Conservation (phyloP, 2,888 invertebrate genomes). For the Ochropleura plecta region DNA sequence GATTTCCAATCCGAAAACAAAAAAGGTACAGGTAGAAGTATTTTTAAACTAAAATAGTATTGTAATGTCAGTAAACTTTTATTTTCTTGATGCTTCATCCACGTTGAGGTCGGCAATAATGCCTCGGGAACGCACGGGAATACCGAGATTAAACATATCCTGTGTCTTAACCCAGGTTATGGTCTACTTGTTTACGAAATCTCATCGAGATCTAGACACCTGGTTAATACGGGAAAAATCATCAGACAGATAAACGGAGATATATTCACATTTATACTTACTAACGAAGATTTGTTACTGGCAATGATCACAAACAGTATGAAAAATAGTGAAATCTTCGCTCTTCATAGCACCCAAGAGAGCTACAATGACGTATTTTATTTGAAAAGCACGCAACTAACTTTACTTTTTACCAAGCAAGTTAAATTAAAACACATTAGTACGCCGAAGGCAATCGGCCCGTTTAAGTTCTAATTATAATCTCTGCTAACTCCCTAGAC, state of each 20-base stretch:
- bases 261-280: no score
- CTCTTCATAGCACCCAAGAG: conserved; percentile 20
- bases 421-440: conserved; percentile 48
- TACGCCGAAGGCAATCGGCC: conserved; percentile 38
- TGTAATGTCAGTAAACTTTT: neutral
- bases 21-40: no score
- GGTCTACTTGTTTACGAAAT: neutral
- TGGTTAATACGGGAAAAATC: neutral
- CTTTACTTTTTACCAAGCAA: conserved; percentile 27
- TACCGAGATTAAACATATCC: neutral
- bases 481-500: conserved; percentile 32
- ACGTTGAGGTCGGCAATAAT: neutral
- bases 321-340: conserved; percentile 14
- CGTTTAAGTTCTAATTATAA: conserved; percentile 44
- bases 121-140: neutral
- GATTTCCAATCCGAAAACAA: no score
- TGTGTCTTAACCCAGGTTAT: neutral
- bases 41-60: neutral
- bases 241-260: neutral
- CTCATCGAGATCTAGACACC: neutral
- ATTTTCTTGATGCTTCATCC: neutral
- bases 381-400: conserved; percentile 26
- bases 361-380: conserved; percentile 25
- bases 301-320: conserved; percentile 10
- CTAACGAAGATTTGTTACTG: neutral